Base-by-base conservation (phyloP, 2,113 vertebrate species). In the Cynocephalus volans region DNA sequence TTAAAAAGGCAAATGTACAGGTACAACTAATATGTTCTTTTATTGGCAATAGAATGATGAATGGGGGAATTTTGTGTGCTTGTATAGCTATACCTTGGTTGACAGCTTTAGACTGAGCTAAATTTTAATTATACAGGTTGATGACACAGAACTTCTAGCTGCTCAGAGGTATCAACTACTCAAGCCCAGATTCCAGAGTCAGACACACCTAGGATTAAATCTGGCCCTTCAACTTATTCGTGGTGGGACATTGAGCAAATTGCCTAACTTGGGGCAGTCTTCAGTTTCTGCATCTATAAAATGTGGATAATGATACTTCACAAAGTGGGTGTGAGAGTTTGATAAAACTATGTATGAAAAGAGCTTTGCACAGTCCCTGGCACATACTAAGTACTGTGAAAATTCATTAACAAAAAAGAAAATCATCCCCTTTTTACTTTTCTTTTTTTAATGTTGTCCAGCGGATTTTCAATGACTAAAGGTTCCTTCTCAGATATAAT, bases 11-110 rank as follows among this genome's bases (percentile, higher is more conserved):
- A 96, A 76, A 77, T 82, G 24, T 79, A 26, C 19, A 88, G 90
- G 86, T 85, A 88, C 86, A 93, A 79, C 11, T 18, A 90, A 19
- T 8, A 52, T 75, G 41, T 69, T 91, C 67, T 89, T 88, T 52
- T 88, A 33, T 64, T 95, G 50, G 85, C 2, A 36, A 75, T 18
- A 86, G 41, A 90, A 54, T 88, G 77, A 73, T 88, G 72, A 92
- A 67, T 70, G 23, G 33, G 72, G 28, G n/a, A n/a, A 85, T 81
- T 80, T 48, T 4, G 2, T 75, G 69, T 81, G 28, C 13, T 76
- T 70, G 18, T 26, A 8, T 65, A 95, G n/a, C 28, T 83, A 88
- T 54, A 56, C 8, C 10, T n/a, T 95, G 36, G 12, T 86, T 85
- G 64, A 93, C 12, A 80, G 52, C 8, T 72, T 41, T 93, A 87